phyloP scores from a whole-genome alignment of 2,113 vertebrate species.

The Atlantisia rogersi region DNA sequence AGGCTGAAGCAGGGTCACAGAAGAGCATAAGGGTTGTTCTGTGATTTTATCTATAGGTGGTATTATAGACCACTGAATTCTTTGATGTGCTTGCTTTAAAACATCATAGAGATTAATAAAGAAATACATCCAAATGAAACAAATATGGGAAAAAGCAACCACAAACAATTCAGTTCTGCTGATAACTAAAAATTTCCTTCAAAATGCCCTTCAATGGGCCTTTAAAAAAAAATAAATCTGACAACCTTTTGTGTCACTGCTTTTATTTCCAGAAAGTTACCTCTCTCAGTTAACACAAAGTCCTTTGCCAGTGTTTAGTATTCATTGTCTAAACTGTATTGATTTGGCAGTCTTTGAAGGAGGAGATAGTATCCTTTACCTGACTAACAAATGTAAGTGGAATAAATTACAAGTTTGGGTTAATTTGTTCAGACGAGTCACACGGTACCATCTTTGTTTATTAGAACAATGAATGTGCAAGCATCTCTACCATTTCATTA shows the following conservation, averaged over 20 bases:
- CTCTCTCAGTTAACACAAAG: neutral
- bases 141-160: accelerated
- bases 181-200: neutral
- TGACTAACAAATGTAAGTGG: neutral
- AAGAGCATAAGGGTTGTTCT: slow-evolving; percentile 8
- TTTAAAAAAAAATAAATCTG: neutral
- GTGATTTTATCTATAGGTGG: slow-evolving; percentile 50
- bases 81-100: neutral
- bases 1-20: neutral
- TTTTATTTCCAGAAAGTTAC: neutral
- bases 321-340: neutral
- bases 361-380: neutral
- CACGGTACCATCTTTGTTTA: neutral
- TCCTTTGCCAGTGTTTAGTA: neutral
- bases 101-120: neutral
- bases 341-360: neutral
- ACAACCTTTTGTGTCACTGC: neutral
- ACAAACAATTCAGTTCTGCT: neutral
- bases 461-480: neutral
- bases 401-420: neutral
- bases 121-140: neutral
- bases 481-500: neutral
- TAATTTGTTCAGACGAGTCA: neutral
- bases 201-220: neutral
- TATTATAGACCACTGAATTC: slow-evolving; percentile 34